A percentile compares a stretch with the other conserved stretches of the same genome.
phyloP scores from a whole-genome alignment of 2,113 vertebrate genomes.

The Cromileptes altivelis region DNA sequence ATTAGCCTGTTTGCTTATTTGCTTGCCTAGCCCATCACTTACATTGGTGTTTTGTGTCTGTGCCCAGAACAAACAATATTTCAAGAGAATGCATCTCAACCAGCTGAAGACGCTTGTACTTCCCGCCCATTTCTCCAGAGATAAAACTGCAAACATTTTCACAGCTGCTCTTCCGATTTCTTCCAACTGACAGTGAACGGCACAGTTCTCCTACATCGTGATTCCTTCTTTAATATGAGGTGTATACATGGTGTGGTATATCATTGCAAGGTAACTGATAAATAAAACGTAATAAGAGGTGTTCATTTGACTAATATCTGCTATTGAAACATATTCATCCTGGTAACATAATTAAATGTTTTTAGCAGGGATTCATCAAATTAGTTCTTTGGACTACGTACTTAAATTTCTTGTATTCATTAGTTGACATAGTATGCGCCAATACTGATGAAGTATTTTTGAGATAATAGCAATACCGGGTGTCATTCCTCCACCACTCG shows the following conservation, averaged over 20 bases:
- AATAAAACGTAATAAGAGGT: not conserved
- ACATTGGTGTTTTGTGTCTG: slow-evolving; percentile 82
- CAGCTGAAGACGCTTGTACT: slow-evolving; percentile 86
- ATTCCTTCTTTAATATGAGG: not conserved
- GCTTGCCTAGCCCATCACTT: slow-evolving; percentile 84
- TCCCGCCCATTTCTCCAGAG: slow-evolving; percentile 61
- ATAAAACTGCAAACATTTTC: slow-evolving; percentile 78
- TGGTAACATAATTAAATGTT: not conserved
- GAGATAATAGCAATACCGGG: not conserved
- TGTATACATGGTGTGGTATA: not conserved
- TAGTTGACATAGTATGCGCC: not conserved
- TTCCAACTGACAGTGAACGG: slow-evolving; percentile 28
- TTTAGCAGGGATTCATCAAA: not conserved
- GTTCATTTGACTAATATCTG: not conserved
- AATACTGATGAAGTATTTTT: not conserved
- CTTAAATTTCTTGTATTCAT: not conserved
- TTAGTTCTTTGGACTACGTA: not conserved
- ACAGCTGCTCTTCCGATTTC: slow-evolving; percentile 76
- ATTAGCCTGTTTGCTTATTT: slow-evolving; percentile 85
- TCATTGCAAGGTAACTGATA: not conserved
- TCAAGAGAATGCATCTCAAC: slow-evolving; percentile 75
- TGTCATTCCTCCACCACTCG: too few species aligned
- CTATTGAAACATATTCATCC: not conserved
- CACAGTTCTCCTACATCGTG: not conserved
- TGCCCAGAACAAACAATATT: slow-evolving; percentile 86